Percentiles rank a stretch among this genome's conserved stretches.
Evolutionary conservation across 2,888 invertebrate genomes (phyloP).

Genomic region (Brachylomia viminalis): DNA sequence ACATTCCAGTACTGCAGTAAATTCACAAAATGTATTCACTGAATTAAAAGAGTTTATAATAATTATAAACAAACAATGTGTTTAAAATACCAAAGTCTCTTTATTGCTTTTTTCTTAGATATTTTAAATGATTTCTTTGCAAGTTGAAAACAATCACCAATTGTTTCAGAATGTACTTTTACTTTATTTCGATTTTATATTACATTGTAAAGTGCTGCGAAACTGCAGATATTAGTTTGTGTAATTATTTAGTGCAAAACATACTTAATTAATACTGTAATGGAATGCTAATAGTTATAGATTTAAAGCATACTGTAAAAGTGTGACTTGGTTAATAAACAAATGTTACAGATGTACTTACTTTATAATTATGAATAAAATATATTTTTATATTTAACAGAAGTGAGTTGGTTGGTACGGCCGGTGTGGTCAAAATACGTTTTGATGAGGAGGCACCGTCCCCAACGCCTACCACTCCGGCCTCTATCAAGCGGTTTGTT

Average conservation of each 20-base stretch:
- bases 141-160: not conserved
- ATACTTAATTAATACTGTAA: slow-evolving; percentile 5
- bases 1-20: slow-evolving; percentile 5
- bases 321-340: slow-evolving; percentile 11
- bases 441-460: slow-evolving; percentile 89
- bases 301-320: slow-evolving; percentile 14
- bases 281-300: slow-evolving; percentile 13
- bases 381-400: slow-evolving; percentile 86
- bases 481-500: slow-evolving; percentile 90
- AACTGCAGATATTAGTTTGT: not conserved
- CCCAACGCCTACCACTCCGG: slow-evolving; percentile 89
- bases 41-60: not conserved
- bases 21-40: not conserved
- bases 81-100: not conserved
- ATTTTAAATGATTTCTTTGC: not conserved
- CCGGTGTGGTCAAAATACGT: slow-evolving; percentile 91
- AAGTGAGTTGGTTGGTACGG: slow-evolving; percentile 91
- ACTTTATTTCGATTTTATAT: not conserved
- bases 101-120: not conserved
- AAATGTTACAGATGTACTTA: slow-evolving; percentile 20
- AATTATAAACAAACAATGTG: slow-evolving; percentile 2
- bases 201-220: not conserved
- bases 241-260: slow-evolving; percentile 29
- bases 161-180: not conserved
- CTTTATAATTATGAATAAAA: slow-evolving; percentile 38